Evolutionary conservation across 1,140 invertebrate genomes (phyloP).

Genomic region (Pantala flavescens): DNA sequence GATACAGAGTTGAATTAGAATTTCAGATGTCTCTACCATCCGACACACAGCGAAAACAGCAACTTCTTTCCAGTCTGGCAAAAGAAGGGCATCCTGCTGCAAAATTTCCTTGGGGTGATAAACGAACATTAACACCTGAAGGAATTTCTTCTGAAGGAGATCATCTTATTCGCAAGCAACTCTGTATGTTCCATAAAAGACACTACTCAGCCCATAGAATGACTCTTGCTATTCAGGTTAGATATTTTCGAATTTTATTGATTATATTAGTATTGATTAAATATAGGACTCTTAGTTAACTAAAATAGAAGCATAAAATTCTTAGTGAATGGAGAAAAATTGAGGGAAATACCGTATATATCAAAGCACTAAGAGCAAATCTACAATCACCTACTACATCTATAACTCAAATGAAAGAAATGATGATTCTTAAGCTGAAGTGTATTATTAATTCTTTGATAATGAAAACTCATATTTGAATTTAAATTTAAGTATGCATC

Average conservation of each 20-base stretch:
- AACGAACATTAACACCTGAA: conserved; percentile 59
- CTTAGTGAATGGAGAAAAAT: no score
- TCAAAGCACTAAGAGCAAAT: no score
- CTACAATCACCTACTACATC: no score
- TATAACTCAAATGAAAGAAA: no score
- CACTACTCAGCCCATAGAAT: conserved; percentile 86
- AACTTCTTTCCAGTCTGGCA: conserved; percentile 58
- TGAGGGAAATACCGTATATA: no score
- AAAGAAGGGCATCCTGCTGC: conserved; percentile 57
- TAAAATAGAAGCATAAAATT: no score
- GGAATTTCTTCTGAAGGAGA: conserved; percentile 47
- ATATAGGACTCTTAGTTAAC: no score
- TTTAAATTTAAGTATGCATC: no score
- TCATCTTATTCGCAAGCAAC: conserved; percentile 33
- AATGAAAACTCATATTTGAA: no score
- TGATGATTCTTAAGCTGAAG: no score
- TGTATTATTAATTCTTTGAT: no score
- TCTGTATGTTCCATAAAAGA: conserved; percentile 67
- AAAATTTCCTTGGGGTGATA: conserved; percentile 79
- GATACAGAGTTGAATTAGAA: conserved; percentile 38
- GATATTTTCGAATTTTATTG: not conserved
- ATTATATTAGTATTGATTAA: no score
- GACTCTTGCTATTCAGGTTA: conserved; percentile 66
- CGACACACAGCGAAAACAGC: conserved; percentile 57
- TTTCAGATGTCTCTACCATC: conserved; percentile 60